phyloP scores from a whole-genome alignment of 2,888 invertebrate genomes.

The Cryptocephalus moraei region DNA sequence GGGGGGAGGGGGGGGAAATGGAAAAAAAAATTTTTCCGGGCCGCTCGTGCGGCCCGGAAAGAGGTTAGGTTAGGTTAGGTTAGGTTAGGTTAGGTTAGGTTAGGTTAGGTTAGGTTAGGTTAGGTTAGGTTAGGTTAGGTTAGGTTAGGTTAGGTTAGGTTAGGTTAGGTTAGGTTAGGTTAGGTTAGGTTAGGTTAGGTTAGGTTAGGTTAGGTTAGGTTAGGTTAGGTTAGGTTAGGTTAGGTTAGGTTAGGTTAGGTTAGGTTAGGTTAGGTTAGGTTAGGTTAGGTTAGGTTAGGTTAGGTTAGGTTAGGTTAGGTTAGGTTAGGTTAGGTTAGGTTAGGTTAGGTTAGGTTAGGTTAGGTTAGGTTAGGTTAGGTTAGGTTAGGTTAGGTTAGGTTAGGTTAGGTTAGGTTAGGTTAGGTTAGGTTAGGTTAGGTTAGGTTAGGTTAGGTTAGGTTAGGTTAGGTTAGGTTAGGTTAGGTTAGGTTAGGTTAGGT shows the following conservation, averaged over 20 bases:
- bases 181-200: conserved; percentile 1
- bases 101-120: conserved; percentile 1
- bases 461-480: conserved; percentile 14
- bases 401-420: conserved; percentile 15
- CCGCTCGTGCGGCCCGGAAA: too few species aligned
- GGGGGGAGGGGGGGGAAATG: too few species aligned
- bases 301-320: conserved; percentile 9
- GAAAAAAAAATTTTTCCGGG: too few species aligned
- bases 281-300: conserved; percentile 10
- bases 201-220: conserved; percentile 2
- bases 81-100: neutral
- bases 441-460: conserved; percentile 14
- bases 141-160: conserved; percentile 2
- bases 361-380: conserved; percentile 15
- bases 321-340: conserved; percentile 12
- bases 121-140: conserved; percentile 2
- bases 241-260: neutral
- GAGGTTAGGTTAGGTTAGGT: conserved; percentile 13
- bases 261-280: conserved; percentile 2
- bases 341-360: conserved; percentile 15
- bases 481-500: conserved; percentile 16
- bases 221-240: conserved; percentile 2
- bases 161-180: neutral
- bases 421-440: conserved; percentile 15
- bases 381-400: conserved; percentile 15